phyloP scores from a whole-genome alignment of 1,140 invertebrate species.

The Danaus melanippus region DNA sequence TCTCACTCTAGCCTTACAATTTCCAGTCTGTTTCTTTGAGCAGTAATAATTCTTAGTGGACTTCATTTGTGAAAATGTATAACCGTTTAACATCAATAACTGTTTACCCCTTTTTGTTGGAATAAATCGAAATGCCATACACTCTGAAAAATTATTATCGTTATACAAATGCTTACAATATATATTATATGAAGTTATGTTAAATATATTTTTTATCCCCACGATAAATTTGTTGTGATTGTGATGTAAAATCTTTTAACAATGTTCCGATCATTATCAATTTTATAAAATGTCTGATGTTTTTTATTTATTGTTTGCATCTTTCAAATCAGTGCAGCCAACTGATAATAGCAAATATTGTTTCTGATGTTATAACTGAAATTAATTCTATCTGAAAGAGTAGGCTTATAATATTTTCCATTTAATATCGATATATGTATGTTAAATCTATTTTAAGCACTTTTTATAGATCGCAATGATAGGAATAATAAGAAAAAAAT shows the following conservation, averaged over 20 bases:
- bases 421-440: too few species aligned
- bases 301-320: constrained; percentile 25
- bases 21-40: constrained; percentile 28
- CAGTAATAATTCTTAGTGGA: constrained; percentile 31
- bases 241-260: constrained; percentile 14
- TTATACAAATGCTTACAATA: too few species aligned
- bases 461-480: too few species aligned
- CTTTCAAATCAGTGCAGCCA: constrained; percentile 27
- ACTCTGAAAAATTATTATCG: constrained; percentile 13
- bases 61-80: constrained; percentile 30
- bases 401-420: neutral
- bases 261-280: constrained; percentile 13
- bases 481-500: too few species aligned
- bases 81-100: constrained; percentile 28
- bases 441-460: neutral
- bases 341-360: constrained; percentile 21
- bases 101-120: constrained; percentile 11
- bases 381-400: constrained; percentile 22
- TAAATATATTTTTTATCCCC: neutral
- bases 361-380: constrained; percentile 23
- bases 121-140: constrained; percentile 11
- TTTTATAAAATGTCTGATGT: constrained; percentile 18
- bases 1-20: constrained; percentile 26
- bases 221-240: constrained; percentile 15
- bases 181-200: too few species aligned